Conservation (phyloP, 1,140 invertebrate genomes). For the Lineus longissimus region DNA sequence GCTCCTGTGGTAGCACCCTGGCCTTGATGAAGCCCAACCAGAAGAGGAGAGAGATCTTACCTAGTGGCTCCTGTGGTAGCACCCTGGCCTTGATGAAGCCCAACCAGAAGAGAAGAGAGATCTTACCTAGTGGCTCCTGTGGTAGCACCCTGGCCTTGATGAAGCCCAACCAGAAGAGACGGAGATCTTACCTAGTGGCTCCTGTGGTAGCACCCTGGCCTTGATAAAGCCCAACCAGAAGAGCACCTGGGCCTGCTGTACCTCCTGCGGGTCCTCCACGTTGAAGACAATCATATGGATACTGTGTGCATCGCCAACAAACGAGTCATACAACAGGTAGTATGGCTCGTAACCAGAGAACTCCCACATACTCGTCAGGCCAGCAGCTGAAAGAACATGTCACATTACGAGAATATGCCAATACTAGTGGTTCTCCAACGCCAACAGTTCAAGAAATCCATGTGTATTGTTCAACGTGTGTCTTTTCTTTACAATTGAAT, state of each 20-base stretch:
- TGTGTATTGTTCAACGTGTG: background rate
- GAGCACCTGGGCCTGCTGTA: constrained; percentile 69
- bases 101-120: too few species aligned
- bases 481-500: constrained; percentile 3
- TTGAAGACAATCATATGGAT: constrained; percentile 73
- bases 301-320: constrained; percentile 67
- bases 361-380: constrained; percentile 74
- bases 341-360: constrained; percentile 79
- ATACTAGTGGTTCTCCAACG: too few species aligned
- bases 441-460: constrained; percentile 8
- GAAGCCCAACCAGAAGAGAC: too few species aligned
- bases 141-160: too few species aligned
- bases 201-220: constrained; percentile 65
- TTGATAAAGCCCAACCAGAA: constrained; percentile 81
- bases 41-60: too few species aligned
- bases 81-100: too few species aligned
- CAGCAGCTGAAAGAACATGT: constrained; percentile 59
- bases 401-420: too few species aligned
- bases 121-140: too few species aligned
- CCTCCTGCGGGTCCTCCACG: constrained; percentile 67
- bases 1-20: too few species aligned
- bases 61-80: too few species aligned
- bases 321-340: constrained; percentile 73
- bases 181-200: constrained; percentile 69
- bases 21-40: too few species aligned